phyloP scores from a whole-genome alignment of 1,140 invertebrate genomes.

The Saccostrea glomerata region DNA sequence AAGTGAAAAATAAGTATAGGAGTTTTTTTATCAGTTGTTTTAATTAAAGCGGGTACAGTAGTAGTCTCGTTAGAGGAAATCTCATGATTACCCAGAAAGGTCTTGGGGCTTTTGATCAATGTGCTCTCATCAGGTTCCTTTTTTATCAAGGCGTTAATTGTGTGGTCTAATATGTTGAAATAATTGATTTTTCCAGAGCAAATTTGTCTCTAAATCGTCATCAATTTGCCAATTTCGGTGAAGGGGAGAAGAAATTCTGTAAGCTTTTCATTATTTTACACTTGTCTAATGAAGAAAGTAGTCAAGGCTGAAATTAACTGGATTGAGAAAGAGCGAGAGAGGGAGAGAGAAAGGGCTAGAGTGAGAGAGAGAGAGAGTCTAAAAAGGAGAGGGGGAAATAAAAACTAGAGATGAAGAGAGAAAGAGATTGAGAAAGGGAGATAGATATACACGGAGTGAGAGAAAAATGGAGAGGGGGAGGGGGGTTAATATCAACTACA shows the following conservation, averaged over 20 bases:
- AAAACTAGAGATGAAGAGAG: no score
- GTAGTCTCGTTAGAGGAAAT: neutral
- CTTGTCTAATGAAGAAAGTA: neutral
- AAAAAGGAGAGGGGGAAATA: no score
- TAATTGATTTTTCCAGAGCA: conserved; percentile 4
- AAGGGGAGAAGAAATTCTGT: neutral
- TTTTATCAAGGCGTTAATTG: conserved; percentile 21
- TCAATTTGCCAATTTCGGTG: conserved; percentile 25
- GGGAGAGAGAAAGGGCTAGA: neutral
- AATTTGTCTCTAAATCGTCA: neutral
- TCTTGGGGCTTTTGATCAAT: conserved; percentile 1
- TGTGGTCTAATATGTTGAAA: neutral
- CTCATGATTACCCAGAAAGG: neutral
- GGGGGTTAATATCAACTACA: no score
- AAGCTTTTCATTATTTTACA: neutral
- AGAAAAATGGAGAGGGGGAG: no score
- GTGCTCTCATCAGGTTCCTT: conserved; percentile 5
- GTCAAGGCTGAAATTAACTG: neutral
- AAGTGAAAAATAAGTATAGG: neutral
- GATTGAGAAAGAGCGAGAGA: neutral
- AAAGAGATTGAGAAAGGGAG: neutral
- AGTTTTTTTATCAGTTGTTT: neutral
- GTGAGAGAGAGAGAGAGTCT: conserved; percentile 1
- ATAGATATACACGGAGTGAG: no score
- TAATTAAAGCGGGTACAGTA: neutral